Conservation (phyloP, 2,797 vertebrate species). For the Ctenopoma multispine region DNA sequence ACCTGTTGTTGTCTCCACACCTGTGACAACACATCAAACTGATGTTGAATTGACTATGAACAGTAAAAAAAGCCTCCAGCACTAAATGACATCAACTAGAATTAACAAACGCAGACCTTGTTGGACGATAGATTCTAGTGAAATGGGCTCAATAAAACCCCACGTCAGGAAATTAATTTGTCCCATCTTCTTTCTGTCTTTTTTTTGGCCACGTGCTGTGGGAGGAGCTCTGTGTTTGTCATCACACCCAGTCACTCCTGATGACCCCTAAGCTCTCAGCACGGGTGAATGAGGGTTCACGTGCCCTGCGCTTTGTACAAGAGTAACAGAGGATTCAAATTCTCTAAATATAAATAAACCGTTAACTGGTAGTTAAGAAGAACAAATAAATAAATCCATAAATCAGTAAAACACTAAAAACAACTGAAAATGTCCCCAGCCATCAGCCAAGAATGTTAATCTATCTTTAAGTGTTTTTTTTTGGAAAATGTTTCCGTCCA, state of each 20-base stretch:
- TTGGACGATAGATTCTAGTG: too few species aligned
- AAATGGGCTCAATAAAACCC: background rate
- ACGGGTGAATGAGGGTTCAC: background rate
- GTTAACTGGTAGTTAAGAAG: background rate
- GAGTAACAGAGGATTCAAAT: background rate
- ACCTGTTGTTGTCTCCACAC: background rate
- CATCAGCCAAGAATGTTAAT: too few species aligned
- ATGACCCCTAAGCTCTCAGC: constrained; percentile 25
- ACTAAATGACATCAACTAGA: too few species aligned
- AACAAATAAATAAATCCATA: too few species aligned
- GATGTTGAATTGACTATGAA: too few species aligned
- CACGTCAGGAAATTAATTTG: background rate
- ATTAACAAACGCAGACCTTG: too few species aligned
- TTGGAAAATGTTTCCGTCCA: too few species aligned
- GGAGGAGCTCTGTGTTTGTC: background rate
- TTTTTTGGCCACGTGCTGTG: background rate
- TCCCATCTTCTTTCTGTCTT: background rate
- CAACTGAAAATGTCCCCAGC: too few species aligned
- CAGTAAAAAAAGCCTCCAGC: too few species aligned
- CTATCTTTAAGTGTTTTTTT: too few species aligned
- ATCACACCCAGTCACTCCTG: background rate
- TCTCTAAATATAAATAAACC: background rate
- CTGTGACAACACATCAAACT: background rate
- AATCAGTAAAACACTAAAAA: background rate
- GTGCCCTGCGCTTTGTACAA: background rate